Evolutionary conservation across 2,888 invertebrate genomes (phyloP).

Genomic region (Zaprionus bogoriensis): DNA sequence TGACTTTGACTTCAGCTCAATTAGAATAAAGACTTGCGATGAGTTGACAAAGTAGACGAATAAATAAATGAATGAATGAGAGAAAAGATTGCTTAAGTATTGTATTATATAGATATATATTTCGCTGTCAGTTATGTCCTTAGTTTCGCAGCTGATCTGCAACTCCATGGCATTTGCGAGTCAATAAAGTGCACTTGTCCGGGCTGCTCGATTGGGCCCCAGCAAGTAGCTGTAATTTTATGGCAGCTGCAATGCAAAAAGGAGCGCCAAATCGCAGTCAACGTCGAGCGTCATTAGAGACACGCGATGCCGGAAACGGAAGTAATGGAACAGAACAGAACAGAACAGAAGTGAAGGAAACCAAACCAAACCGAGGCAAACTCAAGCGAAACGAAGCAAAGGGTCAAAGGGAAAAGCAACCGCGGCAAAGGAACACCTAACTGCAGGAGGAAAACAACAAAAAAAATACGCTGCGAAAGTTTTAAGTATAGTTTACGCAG

Average conservation of each 20-base stretch:
- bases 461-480: not conserved
- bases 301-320: slow-evolving; percentile 51
- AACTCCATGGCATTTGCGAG: slow-evolving; percentile 14
- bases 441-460: not conserved
- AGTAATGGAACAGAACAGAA: slow-evolving; percentile 24
- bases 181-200: slow-evolving; percentile 29
- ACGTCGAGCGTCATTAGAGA: slow-evolving; percentile 57
- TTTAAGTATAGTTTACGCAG: not conserved
- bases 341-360: not conserved
- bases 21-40: no score
- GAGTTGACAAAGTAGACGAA: no score
- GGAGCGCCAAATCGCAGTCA: slow-evolving; percentile 54
- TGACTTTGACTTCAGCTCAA: no score
- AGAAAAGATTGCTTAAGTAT: no score
- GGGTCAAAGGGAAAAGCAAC: no score
- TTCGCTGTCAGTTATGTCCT: not conserved
- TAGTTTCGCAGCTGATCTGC: not conserved
- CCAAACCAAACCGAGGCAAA: slow-evolving; percentile 1
- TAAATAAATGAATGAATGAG: no score
- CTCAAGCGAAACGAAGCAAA: not conserved
- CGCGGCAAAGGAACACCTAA: no score
- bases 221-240: slow-evolving; percentile 52
- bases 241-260: slow-evolving; percentile 59
- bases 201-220: slow-evolving; percentile 11
- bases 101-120: no score